Base-by-base conservation (phyloP, 2,113 vertebrate genomes). In the Callaeas wilsoni region DNA sequence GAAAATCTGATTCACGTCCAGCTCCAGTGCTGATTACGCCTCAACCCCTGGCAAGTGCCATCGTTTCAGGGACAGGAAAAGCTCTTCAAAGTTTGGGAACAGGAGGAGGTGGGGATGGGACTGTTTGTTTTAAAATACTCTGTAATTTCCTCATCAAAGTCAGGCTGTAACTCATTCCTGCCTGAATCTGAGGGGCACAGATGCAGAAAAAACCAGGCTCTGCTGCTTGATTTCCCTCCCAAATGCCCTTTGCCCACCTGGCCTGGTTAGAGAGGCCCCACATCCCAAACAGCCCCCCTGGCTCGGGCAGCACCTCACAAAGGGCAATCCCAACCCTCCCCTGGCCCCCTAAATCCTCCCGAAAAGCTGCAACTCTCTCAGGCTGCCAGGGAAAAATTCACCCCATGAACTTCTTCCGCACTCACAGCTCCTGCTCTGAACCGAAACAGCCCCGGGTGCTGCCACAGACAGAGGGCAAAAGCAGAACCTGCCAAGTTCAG, bases 401-500 rank as follows among this genome's bases (percentile, higher is more conserved):
- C 49, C 52, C 59, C 25, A 0, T 0, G 23, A 77, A 46, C 11
- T 33, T 30, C 68, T 69, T n/a, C n/a, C n/a, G n/a, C n/a, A n/a
- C n/a, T n/a, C n/a, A n/a, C n/a, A n/a, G n/a, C n/a, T 59, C 79
- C 49, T 25, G 44, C 5, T 0, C 50, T 4, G 47, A 74, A 9
- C 52, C n/a, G n/a, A n/a, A n/a, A n/a, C 49, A 15, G n/a, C 85
- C 70, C 35, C 7, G 1, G 6, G 56, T 1, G 10, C 56, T 20
- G 69, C 69, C 3, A 0, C 35, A 39, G 71, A 2, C 68, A 12
- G 0, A n/a, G n/a, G n/a, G n/a, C n/a, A n/a, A n/a, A n/a, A n/a
- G n/a, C n/a, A 64, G 56, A 86, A 70, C 44, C 26, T 42, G 9
- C 47, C 41, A 1, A 4, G 4, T 25, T 57, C 12, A n/a, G 59